Evolutionary conservation across 1,140 invertebrate species (phyloP).

Genomic region (Euwallacea fornicatus): DNA sequence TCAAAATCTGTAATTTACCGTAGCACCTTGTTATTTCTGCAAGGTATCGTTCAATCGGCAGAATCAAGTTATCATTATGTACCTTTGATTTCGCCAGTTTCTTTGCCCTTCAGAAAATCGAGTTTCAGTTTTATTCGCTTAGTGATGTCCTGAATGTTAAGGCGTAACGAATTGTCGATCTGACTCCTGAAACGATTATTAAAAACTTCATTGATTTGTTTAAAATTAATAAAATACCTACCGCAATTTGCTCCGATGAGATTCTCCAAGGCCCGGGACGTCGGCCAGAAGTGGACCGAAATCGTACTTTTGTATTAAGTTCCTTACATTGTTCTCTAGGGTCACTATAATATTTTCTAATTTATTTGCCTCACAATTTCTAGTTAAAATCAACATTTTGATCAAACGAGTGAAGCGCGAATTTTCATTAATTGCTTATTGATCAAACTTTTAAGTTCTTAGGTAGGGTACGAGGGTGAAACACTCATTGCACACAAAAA

Average conservation of each 20-base stretch:
- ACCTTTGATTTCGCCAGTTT: slow-evolving; percentile 21
- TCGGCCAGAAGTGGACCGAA: background rate
- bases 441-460: slow-evolving; percentile 25
- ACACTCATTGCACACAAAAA: background rate
- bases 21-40: background rate
- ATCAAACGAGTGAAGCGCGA: background rate
- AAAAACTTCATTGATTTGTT: background rate
- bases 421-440: slow-evolving; percentile 17
- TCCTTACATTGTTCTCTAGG: slow-evolving; percentile 41
- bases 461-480: background rate
- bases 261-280: background rate
- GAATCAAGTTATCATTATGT: background rate
- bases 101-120: slow-evolving; percentile 10
- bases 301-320: slow-evolving; percentile 7
- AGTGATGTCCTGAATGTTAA: slow-evolving; percentile 10
- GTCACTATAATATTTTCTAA: background rate
- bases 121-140: slow-evolving; percentile 8
- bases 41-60: background rate
- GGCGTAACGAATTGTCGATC: background rate
- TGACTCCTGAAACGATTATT: background rate
- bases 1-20: slow-evolving; percentile 53
- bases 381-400: slow-evolving; percentile 18
- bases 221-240: background rate
- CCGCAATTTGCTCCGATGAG: background rate
- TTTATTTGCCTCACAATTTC: background rate